Base-by-base conservation (phyloP, 2,797 vertebrate genomes). In the Streptopelia turtur region DNA sequence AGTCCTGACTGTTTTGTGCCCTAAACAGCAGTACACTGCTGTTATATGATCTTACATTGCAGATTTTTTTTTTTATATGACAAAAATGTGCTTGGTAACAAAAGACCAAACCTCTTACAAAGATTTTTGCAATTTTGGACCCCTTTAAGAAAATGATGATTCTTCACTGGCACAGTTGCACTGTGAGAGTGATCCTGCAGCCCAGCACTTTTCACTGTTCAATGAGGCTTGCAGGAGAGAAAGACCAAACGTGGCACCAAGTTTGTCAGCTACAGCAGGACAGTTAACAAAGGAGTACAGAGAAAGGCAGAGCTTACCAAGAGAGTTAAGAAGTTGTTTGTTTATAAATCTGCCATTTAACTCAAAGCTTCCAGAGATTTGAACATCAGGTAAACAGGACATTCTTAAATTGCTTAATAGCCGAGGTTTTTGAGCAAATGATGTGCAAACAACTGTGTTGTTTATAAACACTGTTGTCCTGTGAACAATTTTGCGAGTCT, bases 231-330 rank as follows among this genome's bases (percentile, higher is more conserved):
- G 27, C 43, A 72, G 55, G 16, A 83, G 18, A 83, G 33, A 52
- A 37, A 21, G 60, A 21, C 12, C 18, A n/a, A 84, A 31, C 2
- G 1, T 0, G 0, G 10, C 56, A 50, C 21, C 24, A 22, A 31
- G 7, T 37, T 87, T 43, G 33, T 53, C 18, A 41, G 20, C 30
- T 71, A 5, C 20, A 63, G 28, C 33, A 69, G 70, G n/a, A 52
- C 13, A 56, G 57, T 1, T 56, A 47, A 16, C 27, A 49, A 70
- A n/a, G 31, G 11, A 39, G 13, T 5, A 8, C 39, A 72, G 15
- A 43, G 55, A 82, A 33, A 64, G 28, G 41, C 68, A 90, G 28
- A 74, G 27, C 8, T 76, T 41, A 35, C 39, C 2, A 5, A 83
- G 27, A 76, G 13, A 80, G 30, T 53, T 60, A 22, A 56, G 6